phyloP scores from a whole-genome alignment of 1,140 invertebrate genomes.

The Drosophila biarmipes region DNA sequence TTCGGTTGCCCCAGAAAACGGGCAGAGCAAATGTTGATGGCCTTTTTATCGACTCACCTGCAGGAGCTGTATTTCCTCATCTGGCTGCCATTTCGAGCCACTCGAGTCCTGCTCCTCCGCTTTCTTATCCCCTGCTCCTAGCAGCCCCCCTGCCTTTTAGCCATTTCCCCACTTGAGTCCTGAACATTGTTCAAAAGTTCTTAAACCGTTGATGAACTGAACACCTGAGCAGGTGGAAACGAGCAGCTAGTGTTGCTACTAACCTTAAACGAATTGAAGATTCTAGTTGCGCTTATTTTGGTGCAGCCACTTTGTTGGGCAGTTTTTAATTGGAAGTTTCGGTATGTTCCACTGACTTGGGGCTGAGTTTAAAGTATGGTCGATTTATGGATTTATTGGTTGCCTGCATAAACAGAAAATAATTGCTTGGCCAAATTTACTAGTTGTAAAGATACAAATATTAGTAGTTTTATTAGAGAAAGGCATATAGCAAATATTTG shows the following conservation, averaged over 20 bases:
- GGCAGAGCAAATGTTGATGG: constrained; percentile 65
- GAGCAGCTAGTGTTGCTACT: constrained; percentile 6
- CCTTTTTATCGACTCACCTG: constrained; percentile 72
- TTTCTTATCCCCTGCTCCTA: constrained; percentile 5
- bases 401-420: no score
- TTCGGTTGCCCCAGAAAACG: no score
- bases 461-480: no score
- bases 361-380: no score
- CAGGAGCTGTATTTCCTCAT: constrained; percentile 55
- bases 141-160: constrained; percentile 24
- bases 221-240: constrained; percentile 9
- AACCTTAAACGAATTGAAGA: constrained; percentile 2
- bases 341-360: constrained; percentile 2
- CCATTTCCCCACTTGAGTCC: constrained; percentile 33
- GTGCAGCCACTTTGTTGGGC: constrained; percentile 15
- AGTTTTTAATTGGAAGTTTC: constrained; percentile 6
- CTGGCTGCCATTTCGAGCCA: constrained; percentile 45
- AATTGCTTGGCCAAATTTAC: no score
- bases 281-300: no score
- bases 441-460: no score
- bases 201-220: constrained; percentile 34
- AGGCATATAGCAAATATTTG: no score
- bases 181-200: constrained; percentile 40
- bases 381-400: no score
- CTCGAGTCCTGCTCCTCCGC: constrained; percentile 28